Percentiles rank a stretch among this genome's conserved stretches.
Conservation (phyloP, 1,140 invertebrate species). For the Paracyclopina nana region DNA sequence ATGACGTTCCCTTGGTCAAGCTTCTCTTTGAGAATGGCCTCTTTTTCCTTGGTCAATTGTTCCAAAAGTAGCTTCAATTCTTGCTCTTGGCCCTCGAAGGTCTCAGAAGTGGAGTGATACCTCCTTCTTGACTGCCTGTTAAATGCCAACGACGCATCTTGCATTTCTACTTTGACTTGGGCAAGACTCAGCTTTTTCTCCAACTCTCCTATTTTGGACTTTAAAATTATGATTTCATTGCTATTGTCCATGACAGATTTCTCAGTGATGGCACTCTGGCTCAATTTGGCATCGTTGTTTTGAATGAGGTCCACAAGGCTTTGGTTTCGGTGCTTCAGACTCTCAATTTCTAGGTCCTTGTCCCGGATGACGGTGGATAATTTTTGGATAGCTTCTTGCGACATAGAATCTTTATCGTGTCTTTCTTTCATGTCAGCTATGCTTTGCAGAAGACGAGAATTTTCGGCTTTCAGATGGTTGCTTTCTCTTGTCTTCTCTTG, state of each 20-base stretch:
- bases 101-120: not conserved
- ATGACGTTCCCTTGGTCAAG: constrained; percentile 22
- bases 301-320: constrained; percentile 28
- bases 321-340: constrained; percentile 27
- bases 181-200: constrained; percentile 24
- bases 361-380: constrained; percentile 28
- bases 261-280: constrained; percentile 28
- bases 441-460: too few relatives aligned
- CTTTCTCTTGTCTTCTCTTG: not conserved
- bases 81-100: not conserved
- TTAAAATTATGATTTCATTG: constrained; percentile 32
- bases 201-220: constrained; percentile 30
- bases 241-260: constrained; percentile 30
- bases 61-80: not conserved
- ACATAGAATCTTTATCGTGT: not conserved
- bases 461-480: not conserved
- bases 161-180: not conserved
- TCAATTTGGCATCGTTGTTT: constrained; percentile 24
- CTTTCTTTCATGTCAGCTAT: not conserved
- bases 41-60: not conserved
- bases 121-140: not conserved
- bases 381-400: constrained; percentile 20
- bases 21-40: constrained; percentile 18
- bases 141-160: too few relatives aligned
- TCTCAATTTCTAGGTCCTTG: constrained; percentile 30